Evolutionary conservation across 1,140 invertebrate species (phyloP), one percentile per base, ranked within the genome.

Genomic region (Akabosia matsudoensis): DNA sequence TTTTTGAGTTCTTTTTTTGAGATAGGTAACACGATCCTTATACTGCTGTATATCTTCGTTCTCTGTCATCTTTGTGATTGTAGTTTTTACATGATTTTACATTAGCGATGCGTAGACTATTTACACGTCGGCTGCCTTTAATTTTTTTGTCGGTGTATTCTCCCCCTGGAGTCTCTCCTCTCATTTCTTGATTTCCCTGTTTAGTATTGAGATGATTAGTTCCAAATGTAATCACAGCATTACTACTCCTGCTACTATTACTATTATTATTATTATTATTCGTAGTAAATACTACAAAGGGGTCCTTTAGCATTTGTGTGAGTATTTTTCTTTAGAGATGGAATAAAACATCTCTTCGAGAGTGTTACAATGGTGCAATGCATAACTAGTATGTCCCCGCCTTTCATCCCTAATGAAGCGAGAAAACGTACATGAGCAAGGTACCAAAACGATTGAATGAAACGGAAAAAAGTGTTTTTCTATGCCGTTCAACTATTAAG

Each of bases 351-450:
- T n/a, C n/a, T n/a, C n/a, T n/a, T n/a, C n/a, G 24, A 30, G 3
- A 13, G 22, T 56, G 54, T 56, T 7, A 18, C 37, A 30, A n/a
- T 28, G 28, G 61, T 30, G n/a, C 3, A 7, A 30, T 30, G 22
- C 61, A 67, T 67, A 67, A 67, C 28, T 67, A 67, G 30, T 30
- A 67, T 67, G 61, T n/a, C 37, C 37, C 7, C 18, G 37, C 37
- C 61, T 31, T 67, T 7, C 31, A 28, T 67, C 61, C 61, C 61
- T 67, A 67, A 67, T 67, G 61, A 67, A 67, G 61, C 61, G 31
- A 67, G 61, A 30, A 31, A 61, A 61, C 7, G 54, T 10, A 22
- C n/a, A 22, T 61, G 24, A 61, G 24, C 4, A 22, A 24, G 54
- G 54, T 22, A 24, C n/a, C n/a, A n/a, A n/a, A n/a, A n/a, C n/a